phyloP scores from a whole-genome alignment of 2,888 invertebrate genomes.

The Prosapia bicincta region DNA sequence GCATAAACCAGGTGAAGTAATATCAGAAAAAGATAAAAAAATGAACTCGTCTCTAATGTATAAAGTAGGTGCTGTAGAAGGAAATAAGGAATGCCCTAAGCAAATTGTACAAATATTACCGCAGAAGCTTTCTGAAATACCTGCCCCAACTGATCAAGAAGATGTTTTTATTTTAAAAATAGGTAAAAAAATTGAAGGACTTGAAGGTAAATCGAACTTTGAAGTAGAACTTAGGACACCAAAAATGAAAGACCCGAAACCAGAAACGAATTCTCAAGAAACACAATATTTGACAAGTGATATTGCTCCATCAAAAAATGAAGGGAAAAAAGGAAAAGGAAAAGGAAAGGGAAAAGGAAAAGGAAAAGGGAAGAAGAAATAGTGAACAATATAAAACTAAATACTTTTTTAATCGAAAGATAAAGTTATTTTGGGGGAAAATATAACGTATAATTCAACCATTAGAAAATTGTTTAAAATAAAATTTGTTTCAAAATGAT shows the following conservation, averaged over 20 bases:
- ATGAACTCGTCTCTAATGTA: slow-evolving; percentile 18
- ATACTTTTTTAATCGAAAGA: background rate
- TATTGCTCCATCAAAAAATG: background rate
- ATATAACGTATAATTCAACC: no score
- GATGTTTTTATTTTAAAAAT: slow-evolving; percentile 56
- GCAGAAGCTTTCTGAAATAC: background rate
- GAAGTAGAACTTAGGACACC: slow-evolving; percentile 73
- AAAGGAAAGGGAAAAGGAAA: slow-evolving; percentile 12
- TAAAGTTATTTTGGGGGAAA: no score
- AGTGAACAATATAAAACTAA: background rate
- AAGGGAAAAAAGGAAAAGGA: background rate
- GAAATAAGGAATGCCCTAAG: slow-evolving; percentile 3
- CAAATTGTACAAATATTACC: slow-evolving; percentile 11
- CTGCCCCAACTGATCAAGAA: slow-evolving; percentile 7
- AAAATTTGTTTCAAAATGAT: no score
- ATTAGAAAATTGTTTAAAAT: no score
- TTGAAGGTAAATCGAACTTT: slow-evolving; percentile 64
- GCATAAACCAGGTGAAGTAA: slow-evolving; percentile 11
- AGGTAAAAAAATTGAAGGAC: slow-evolving; percentile 67
- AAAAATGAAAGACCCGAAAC: slow-evolving; percentile 43
- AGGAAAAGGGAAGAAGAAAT: slow-evolving; percentile 6
- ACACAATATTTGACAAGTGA: slow-evolving; percentile 22
- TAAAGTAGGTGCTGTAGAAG: slow-evolving; percentile 16
- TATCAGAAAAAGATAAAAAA: slow-evolving; percentile 6
- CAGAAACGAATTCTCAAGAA: slow-evolving; percentile 10